Evolutionary conservation across 2,888 invertebrate genomes (phyloP).

Genomic region (Cantharis rufa): DNA sequence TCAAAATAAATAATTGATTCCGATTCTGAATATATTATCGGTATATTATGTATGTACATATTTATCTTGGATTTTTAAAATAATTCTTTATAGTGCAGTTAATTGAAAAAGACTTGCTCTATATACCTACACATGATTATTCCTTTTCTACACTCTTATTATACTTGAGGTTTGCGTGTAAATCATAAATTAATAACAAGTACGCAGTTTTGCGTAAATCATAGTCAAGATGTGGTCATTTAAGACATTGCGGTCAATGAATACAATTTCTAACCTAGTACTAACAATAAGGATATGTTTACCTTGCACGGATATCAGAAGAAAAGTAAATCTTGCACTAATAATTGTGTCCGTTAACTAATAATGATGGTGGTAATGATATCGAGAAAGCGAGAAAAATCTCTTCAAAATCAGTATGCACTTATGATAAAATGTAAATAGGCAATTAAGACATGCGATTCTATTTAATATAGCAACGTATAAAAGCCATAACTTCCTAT

Average conservation of each 20-base stretch:
- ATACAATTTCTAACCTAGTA: not conserved
- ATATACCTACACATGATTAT: not conserved
- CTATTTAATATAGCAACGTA: not conserved
- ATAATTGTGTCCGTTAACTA: not conserved
- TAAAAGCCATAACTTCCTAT: not conserved
- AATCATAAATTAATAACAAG: not conserved
- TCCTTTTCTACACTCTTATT: not conserved
- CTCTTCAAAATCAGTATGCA: not conserved
- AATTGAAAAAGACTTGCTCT: not conserved
- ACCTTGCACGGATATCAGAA: not conserved
- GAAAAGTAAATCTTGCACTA: slow-evolving; percentile 2
- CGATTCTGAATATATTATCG: no score
- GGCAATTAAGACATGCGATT: not conserved
- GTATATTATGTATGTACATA: no score
- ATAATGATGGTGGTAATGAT: not conserved
- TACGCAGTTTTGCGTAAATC: not conserved
- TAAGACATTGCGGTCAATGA: not conserved
- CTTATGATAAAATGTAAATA: not conserved
- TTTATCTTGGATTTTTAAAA: not conserved
- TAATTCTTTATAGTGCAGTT: not conserved
- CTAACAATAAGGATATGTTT: not conserved
- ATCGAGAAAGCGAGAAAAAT: not conserved
- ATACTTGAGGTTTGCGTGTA: not conserved
- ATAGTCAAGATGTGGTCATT: not conserved
- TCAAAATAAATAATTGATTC: not conserved